Conservation (phyloP, 2,797 vertebrate genomes). For the Melopsittacus undulatus region DNA sequence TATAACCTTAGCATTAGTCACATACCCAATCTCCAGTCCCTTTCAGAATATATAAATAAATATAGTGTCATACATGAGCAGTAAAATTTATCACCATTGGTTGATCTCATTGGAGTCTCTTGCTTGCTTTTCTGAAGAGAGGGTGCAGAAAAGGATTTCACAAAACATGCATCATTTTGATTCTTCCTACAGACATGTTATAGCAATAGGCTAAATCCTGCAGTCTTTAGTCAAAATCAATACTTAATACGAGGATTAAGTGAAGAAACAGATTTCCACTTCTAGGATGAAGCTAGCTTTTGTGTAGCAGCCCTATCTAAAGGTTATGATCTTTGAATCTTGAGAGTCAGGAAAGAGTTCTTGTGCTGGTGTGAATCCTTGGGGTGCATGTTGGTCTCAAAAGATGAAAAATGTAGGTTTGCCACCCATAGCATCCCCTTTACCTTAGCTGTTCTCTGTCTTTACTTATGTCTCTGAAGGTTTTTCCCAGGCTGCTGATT, state of each 20-base stretch:
- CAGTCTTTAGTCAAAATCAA: not conserved
- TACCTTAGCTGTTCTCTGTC: not conserved
- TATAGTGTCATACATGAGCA: not conserved
- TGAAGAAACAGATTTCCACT: not conserved
- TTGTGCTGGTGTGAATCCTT: not conserved
- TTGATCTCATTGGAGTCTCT: not conserved
- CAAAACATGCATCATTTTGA: not conserved
- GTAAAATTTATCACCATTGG: slow-evolving; percentile 18
- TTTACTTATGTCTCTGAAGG: not conserved
- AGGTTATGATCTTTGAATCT: not conserved
- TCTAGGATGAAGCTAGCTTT: not conserved
- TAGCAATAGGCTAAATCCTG: not conserved
- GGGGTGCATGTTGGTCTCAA: not conserved
- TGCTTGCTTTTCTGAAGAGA: not conserved
- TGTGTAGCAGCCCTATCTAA: not conserved
- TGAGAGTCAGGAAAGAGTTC: not conserved
- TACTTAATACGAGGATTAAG: not conserved
- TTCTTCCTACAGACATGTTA: not conserved
- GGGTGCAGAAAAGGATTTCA: not conserved
- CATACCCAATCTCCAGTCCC: slow-evolving; percentile 35
- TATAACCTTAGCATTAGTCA: slow-evolving; percentile 40
- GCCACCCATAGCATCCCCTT: not conserved
- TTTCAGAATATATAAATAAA: slow-evolving; percentile 36
- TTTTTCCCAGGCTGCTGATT: not conserved
- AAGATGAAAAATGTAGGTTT: not conserved